Conservation (phyloP, 2,888 invertebrate genomes). For the Camponotus fellah region DNA sequence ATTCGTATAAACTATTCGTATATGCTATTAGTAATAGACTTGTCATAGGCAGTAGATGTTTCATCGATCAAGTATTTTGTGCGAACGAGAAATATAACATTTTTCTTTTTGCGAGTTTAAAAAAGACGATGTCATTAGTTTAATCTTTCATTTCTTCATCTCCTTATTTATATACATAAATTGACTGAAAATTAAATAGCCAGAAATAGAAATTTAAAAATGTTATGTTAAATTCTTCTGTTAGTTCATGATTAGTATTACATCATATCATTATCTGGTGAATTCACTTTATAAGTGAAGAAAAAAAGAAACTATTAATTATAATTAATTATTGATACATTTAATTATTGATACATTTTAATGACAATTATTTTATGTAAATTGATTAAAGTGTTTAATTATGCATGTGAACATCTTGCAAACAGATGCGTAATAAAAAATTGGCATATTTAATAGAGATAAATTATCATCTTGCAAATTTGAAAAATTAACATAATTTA, state of each 20-base stretch:
- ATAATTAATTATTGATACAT: not conserved
- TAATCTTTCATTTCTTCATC: not conserved
- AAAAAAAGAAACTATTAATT: not conserved
- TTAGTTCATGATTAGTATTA: not conserved
- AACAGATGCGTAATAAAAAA: not conserved
- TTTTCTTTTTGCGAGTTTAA: too few relatives aligned
- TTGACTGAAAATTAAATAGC: not conserved
- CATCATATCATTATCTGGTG: not conserved
- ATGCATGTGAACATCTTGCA: not conserved
- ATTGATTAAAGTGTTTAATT: not conserved
- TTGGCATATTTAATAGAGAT: not conserved
- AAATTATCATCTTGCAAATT: not conserved
- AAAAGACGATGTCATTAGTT: not conserved
- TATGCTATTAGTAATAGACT: not conserved
- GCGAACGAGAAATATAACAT: not conserved
- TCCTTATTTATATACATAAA: conserved; percentile 3
- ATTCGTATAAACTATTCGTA: not conserved
- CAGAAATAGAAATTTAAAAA: not conserved
- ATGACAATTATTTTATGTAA: not conserved
- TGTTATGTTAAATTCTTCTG: not conserved
- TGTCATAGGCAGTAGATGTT: not conserved
- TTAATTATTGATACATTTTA: not conserved
- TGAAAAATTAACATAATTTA: not conserved
- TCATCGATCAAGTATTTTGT: not conserved
- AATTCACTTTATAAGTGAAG: not conserved